Evolutionary conservation across 2,797 vertebrate species (phyloP), one percentile per base, ranked within the genome.

Genomic region (Jordanella pulchra): DNA sequence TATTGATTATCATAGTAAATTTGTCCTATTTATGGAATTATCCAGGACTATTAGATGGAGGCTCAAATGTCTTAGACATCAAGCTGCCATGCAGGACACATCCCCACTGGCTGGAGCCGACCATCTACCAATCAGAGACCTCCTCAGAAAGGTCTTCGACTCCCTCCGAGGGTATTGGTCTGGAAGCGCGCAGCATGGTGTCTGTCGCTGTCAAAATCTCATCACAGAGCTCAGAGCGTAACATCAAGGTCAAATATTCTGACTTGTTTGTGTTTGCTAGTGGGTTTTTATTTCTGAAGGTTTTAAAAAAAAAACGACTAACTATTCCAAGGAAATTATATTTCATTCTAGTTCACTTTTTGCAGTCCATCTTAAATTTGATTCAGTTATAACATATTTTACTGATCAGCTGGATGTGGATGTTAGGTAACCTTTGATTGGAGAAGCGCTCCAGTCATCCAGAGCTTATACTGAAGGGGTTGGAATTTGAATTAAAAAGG

Each of bases 71-170:
- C 11, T 92, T 91, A 70, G 97, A 97, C 69, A 83, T 95, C 25
- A 95, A 95, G 67, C 86, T 99, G 70, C 97, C 97, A 32, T 96
- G 92, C 87, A 93, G 94, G 71, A 95, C 94, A 1, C 95, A 94
- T 67, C 97, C 98, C 18, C 97, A 97, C 35, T 99, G 97, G 97
- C 89, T 99, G 82, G 98, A 99, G 81, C 96, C 97, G 17, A 96
- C 96, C 55, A 93, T 99, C 88, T 98, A 96, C 84, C 95, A 95
- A 45, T 97, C 95, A 30, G 97, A 98, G 84, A 95, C 95, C 0
- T 90, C 94, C 17, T 89, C 95, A 35, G 94, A 93, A 28, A 94
- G 92, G 73, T 86, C 90, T 1, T 91, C 94, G 1, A 93, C 91
- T 14, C 82, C 95, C 54, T 93, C 96, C 0, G 97, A 98, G 73